Evolutionary conservation across 2,113 vertebrate species (phyloP).

Genomic region (Clarias gariepinus): DNA sequence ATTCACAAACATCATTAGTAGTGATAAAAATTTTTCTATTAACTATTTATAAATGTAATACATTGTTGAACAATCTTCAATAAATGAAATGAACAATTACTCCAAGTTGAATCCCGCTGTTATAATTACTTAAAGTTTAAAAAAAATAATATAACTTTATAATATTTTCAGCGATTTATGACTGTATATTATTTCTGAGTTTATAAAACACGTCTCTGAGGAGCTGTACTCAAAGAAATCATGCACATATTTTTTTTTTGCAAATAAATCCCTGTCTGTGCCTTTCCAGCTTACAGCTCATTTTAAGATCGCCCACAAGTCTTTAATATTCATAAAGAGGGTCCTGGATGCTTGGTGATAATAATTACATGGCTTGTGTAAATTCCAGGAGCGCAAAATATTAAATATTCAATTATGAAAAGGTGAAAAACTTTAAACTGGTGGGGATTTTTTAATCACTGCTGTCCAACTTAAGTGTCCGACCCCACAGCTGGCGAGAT

Average conservation of each 20-base stretch:
- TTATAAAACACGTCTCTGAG: not conserved
- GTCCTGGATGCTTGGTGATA: not conserved
- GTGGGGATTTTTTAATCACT: not conserved
- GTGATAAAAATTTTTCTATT: not conserved
- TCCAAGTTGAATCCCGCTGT: not conserved
- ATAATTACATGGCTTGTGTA: not conserved
- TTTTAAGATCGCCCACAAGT: not conserved
- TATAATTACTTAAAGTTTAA: not conserved
- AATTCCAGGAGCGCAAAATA: not conserved
- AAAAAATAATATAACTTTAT: too few species aligned
- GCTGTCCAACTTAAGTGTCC: not conserved
- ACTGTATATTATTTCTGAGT: too few species aligned
- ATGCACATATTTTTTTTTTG: not conserved
- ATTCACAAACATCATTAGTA: not conserved
- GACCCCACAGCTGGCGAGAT: not conserved
- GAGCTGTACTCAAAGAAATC: not conserved
- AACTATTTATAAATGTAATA: not conserved
- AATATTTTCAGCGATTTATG: too few species aligned
- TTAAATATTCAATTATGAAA: not conserved
- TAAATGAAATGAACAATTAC: not conserved
- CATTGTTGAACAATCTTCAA: not conserved
- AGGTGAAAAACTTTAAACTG: not conserved
- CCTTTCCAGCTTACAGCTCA: not conserved
- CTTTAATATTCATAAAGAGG: constrained; percentile 5
- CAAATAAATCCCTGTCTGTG: not conserved